These are phyloP conservation scores for Trogon surrucura DNA, from an alignment of 2,113 vertebrate genomes.

Conservation along the genomic window DNA sequence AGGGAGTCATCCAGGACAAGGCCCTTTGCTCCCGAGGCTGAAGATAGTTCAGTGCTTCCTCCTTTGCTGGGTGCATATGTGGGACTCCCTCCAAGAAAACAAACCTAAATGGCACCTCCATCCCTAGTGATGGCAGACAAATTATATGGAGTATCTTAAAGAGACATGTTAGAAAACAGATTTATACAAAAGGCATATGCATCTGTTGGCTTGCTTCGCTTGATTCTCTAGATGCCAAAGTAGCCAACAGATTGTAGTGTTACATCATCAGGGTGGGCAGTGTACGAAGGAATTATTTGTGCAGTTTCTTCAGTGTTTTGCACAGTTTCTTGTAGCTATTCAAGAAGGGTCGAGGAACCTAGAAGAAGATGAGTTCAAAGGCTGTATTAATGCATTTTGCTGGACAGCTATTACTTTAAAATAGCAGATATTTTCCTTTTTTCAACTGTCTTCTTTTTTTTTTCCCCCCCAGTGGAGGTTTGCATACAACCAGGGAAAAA, in stretches of 20 bases:
- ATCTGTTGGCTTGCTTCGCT: background rate
- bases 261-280: background rate
- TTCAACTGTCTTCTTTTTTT: background rate
- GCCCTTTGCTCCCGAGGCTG: background rate
- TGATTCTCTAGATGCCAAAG: background rate
- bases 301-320: background rate
- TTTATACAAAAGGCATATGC: background rate
- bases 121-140: background rate
- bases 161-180: background rate
- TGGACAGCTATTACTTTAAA: conserved; percentile 18
- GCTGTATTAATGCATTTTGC: background rate
- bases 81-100: background rate
- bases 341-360: background rate
- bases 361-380: background rate
- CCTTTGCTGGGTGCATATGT: background rate
- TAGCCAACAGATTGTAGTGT: background rate
- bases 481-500: background rate
- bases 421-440: background rate
- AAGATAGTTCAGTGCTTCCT: background rate
- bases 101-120: background rate
- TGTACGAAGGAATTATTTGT: background rate
- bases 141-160: background rate
- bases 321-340: background rate
- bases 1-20: background rate
- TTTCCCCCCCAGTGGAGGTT: background rate